Conservation (phyloP, 1,140 invertebrate genomes). For the Hyles euphorbiae region DNA sequence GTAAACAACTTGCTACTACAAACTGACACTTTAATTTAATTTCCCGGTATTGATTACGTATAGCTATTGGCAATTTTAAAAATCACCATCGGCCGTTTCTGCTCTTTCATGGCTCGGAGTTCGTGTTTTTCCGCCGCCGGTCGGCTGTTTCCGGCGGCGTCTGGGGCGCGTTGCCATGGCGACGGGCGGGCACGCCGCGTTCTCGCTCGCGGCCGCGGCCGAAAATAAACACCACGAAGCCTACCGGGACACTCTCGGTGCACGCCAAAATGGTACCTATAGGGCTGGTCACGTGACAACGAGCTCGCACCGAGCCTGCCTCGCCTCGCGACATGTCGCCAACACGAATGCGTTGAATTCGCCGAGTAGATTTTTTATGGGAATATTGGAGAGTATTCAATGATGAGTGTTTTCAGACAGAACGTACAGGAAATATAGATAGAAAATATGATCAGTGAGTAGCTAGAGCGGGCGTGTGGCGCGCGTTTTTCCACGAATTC, state of each 20-base stretch:
- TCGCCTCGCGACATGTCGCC: no score
- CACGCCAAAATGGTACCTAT: conserved; percentile 11
- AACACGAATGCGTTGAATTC: no score
- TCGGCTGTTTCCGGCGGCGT: conserved; percentile 48
- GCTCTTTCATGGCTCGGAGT: conserved; percentile 6
- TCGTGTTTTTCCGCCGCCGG: conserved; percentile 33
- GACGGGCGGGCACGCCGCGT: conserved; percentile 50
- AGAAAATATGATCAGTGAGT: no score
- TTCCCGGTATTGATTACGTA: no score
- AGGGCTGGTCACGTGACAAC: not conserved
- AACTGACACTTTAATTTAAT: no score
- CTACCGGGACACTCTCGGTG: conserved; percentile 23
- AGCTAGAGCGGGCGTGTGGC: not conserved
- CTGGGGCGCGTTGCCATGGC: conserved; percentile 62
- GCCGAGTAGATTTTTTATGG: no score
- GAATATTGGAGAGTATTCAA: no score
- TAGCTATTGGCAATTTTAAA: conserved; percentile 29
- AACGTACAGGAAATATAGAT: no score
- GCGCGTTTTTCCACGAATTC: conserved; percentile 16
- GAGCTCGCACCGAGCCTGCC: not conserved
- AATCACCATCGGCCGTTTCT: conserved; percentile 28
- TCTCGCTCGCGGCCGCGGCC: conserved; percentile 41
- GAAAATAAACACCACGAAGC: conserved; percentile 62
- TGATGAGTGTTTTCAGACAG: no score
- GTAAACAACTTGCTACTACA: no score